A percentile compares a stretch with the other conserved stretches of the same genome.
These are phyloP conservation scores for Cariama cristata DNA, from an alignment of 2,113 vertebrate species.

Conservation along the genomic window DNA sequence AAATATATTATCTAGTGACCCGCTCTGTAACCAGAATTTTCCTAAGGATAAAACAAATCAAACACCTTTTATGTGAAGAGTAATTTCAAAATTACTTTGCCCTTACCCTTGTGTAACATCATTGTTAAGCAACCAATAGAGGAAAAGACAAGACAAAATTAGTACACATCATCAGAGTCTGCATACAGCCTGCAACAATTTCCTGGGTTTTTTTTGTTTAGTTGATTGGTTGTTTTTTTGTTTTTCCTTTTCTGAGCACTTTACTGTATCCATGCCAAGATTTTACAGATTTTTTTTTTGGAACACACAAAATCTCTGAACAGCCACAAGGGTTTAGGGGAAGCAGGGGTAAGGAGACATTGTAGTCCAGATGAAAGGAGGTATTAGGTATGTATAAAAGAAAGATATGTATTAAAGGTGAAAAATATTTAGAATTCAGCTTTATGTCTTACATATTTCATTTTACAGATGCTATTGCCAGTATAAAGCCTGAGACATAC, in stretches of 20 bases:
- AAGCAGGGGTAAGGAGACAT: background rate
- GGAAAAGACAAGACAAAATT: background rate
- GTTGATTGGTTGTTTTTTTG: background rate
- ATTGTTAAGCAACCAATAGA: background rate
- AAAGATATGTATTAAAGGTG: background rate
- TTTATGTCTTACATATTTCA: background rate
- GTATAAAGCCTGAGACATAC: background rate
- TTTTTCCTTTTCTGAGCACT: background rate
- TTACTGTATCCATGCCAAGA: background rate
- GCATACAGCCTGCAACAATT: background rate
- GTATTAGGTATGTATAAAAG: background rate
- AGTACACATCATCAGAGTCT: background rate
- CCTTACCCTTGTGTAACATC: background rate
- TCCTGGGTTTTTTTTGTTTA: accelerated
- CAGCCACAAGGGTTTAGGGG: background rate
- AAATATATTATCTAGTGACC: background rate
- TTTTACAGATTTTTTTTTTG: background rate
- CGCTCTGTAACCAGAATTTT: background rate
- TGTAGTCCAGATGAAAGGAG: background rate
- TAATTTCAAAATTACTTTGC: background rate
- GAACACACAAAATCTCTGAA: background rate
- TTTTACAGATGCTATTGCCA: background rate
- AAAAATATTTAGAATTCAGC: background rate
- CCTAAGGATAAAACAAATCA: background rate
- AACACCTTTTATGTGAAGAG: background rate